These are phyloP conservation scores for Lepidostoma basale DNA, from an alignment of 1,140 invertebrate species.

Conservation along the genomic window DNA sequence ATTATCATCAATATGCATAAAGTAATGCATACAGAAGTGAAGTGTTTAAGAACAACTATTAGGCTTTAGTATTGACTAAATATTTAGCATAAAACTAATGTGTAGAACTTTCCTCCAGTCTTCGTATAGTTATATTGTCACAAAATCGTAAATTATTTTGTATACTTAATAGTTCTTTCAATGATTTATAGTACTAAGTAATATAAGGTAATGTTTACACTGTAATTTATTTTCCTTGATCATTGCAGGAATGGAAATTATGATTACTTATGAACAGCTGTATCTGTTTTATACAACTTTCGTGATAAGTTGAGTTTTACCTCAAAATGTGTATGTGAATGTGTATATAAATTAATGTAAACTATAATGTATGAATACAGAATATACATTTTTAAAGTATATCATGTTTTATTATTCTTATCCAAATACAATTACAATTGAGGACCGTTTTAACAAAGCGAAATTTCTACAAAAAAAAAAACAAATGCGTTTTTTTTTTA, in stretches of 20 bases:
- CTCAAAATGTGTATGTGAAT: conserved; percentile 9
- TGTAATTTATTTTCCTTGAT: no score
- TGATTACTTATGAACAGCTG: background rate
- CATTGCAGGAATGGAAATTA: background rate
- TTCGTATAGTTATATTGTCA: background rate
- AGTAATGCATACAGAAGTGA: conserved; percentile 1
- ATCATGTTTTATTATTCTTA: background rate
- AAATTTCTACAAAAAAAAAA: no score
- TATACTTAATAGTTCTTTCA: background rate
- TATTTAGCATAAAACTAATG: background rate
- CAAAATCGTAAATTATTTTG: conserved; percentile 1
- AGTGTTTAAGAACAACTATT: conserved; percentile 17
- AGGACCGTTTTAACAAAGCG: no score
- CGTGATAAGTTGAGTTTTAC: background rate
- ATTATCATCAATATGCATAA: conserved; percentile 21
- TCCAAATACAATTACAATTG: no score
- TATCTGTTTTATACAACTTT: background rate
- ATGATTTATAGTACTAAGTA: no score
- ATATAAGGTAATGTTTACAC: no score
- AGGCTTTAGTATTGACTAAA: conserved; percentile 6
- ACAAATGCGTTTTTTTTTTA: no score
- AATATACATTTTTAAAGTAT: conserved; percentile 6
- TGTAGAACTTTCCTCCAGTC: background rate
- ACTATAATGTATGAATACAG: conserved; percentile 15
- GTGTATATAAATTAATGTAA: background rate